phyloP scores from a whole-genome alignment of 2,797 vertebrate genomes.

The Chelmon rostratus region DNA sequence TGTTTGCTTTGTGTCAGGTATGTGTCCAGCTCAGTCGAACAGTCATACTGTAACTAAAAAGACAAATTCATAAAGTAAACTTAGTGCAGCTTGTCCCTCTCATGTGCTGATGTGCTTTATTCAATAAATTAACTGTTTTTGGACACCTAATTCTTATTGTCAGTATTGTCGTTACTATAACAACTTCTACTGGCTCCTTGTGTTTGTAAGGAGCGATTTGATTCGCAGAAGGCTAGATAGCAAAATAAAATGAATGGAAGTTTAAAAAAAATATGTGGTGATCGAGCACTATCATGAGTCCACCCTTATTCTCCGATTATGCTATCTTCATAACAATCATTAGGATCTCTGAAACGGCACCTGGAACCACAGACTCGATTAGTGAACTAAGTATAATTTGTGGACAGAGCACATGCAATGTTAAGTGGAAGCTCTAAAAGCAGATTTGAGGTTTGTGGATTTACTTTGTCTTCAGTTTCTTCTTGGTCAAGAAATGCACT shows the following conservation, averaged over 20 bases:
- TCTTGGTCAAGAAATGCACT: slow-evolving; percentile 92
- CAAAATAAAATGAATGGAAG: slow-evolving; percentile 38
- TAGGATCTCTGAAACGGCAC: slow-evolving; percentile 64
- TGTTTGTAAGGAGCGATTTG: slow-evolving; percentile 51
- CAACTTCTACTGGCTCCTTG: slow-evolving; percentile 67
- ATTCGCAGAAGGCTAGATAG: slow-evolving; percentile 42
- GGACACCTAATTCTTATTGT: slow-evolving; percentile 81
- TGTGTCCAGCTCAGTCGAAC: slow-evolving; percentile 80
- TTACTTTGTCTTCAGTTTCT: slow-evolving; percentile 86
- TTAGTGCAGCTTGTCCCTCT: slow-evolving; percentile 82
- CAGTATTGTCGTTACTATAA: slow-evolving; percentile 79
- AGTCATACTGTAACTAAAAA: slow-evolving; percentile 80
- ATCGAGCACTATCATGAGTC: slow-evolving; percentile 35
- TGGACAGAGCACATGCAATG: slow-evolving; percentile 78
- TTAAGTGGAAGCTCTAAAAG: slow-evolving; percentile 85
- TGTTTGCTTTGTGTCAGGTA: slow-evolving; percentile 82
- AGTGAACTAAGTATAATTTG: slow-evolving; percentile 57
- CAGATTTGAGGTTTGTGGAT: slow-evolving; percentile 91
- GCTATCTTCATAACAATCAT: slow-evolving; percentile 55
- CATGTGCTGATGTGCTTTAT: slow-evolving; percentile 84
- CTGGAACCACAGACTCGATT: slow-evolving; percentile 70
- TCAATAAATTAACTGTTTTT: slow-evolving; percentile 81
- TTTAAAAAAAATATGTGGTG: slow-evolving; percentile 3
- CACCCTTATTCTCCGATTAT: slow-evolving; percentile 45
- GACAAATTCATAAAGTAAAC: slow-evolving; percentile 78